Evolutionary conservation across 92 coral and sea anemone species (phyloP), one percentile per base, ranked within the genome.

Genomic region (Pocillopora grandis): DNA sequence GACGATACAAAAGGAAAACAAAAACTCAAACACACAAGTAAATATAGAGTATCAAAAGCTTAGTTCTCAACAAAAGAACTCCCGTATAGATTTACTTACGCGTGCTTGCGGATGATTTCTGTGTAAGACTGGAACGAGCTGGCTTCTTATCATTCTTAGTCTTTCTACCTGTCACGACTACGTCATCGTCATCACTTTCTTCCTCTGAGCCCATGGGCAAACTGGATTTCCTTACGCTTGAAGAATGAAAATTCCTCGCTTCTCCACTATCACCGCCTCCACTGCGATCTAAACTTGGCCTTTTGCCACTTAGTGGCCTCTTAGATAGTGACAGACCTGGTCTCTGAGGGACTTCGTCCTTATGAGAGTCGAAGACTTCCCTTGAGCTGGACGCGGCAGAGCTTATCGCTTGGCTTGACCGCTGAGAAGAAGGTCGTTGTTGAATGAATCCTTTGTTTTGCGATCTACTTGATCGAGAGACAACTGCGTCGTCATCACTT

Each of bases 121-220:
- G 81, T 64, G 81, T 55, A 13, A 76, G 83, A 76, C 87, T 76
- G 68, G 87, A 76, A 21, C 87, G 81, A 10, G 23, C 76, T 35
- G 75, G 17, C 58, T 66, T 75, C 58, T 21, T 56, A n/a, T 33
- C 66, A 31, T 36, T 57, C 58, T 13, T 57, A 13, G 66, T 57
- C 75, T 84, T 84, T 84, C 61, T 84, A 12, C 81, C 75, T 12
- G 78, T 76, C 55, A 82, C 69, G 19, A 87, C 48, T 9, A 75
- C 90, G 78, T 75, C 83, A 61, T 66, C 89, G 5, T 71, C 87
- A 63, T 80, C 90, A 36, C 90, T 87, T 19, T 87, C 90, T 48
- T 84, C 89, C 16, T 85, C 94, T n/a, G 91, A 88, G 65, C 66
- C 92, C 74, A n/a, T 78, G 21, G 59, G 20, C 18, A 62, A 16